Base-by-base conservation (phyloP, 2,797 vertebrate genomes). In the Protonibea diacanthus region DNA sequence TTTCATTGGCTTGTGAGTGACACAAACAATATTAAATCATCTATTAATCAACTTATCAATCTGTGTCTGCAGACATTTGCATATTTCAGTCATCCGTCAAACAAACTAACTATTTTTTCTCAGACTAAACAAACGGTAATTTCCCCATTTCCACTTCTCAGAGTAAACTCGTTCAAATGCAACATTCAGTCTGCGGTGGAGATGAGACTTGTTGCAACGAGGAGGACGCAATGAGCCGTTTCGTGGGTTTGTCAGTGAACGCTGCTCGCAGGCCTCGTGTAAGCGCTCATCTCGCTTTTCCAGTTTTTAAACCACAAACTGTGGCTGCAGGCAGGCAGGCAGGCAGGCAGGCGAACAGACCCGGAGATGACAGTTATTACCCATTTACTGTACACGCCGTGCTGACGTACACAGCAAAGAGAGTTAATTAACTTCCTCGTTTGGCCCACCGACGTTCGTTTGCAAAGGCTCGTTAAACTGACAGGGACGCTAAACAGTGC, bases 311-410 rank as follows among this genome's bases (percentile, higher is more conserved):
- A 85, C 82, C 81, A 74, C 83, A 83, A 76, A 62, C 61, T 8
- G 66, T 64, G 67, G 76, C 72, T 71, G 12, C n/a, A 9, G 38
- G 78, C 70, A 51, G 29, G 3, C 74, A 62, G 38, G 66, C 33
- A 9, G 11, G 29, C 29, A 52, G 65, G 58, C 48, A 18, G 25
- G 42, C 11, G 47, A 44, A 58, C 55, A 9, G 68, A 48, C 61
- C 70, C 42, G 9, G 70, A 49, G 80, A 81, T 79, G 88, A 88
- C 82, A 82, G 86, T 82, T 84, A 83, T 86, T 80, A 81, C 68
- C 66, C 71, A 29, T 71, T 80, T 57, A 73, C 69, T 56, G 63
- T 63, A 72, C 42, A 0, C 51, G 77, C 70, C 10, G 40, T 29
- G 49, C 78, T 15, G 6, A 29, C 61, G 71, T 18, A 62, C 63